Conservation (phyloP, 2,888 invertebrate genomes). For the Asteroscopus sphinx region DNA sequence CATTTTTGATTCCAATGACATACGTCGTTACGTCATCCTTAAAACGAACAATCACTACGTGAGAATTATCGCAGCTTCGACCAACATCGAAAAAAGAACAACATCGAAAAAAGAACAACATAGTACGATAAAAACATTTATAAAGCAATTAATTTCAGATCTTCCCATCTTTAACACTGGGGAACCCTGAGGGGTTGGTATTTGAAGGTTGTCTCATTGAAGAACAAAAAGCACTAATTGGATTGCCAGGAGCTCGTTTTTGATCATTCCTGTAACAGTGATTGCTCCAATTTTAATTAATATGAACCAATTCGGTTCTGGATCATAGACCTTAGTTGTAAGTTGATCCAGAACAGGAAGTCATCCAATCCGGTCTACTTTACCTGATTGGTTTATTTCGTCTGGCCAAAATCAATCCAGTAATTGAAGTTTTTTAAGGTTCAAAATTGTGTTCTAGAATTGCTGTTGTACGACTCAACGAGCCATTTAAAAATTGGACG, state of each 20-base stretch:
- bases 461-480: no score
- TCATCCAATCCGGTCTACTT: no score
- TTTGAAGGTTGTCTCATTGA: no score
- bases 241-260: neutral
- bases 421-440: no score
- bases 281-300: conserved; percentile 14
- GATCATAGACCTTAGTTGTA: neutral
- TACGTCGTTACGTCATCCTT: conserved; percentile 36
- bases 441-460: no score
- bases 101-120: conserved; percentile 19
- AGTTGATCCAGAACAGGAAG: no score
- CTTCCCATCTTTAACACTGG: no score
- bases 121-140: conserved; percentile 16
- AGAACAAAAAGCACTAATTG: no score
- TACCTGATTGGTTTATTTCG: no score
- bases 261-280: conserved; percentile 2
- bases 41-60: conserved; percentile 12
- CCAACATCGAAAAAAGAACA: conserved; percentile 13
- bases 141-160: conserved; percentile 2
- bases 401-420: no score
- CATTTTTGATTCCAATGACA: conserved; percentile 27
- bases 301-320: conserved; percentile 10
- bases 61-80: conserved; percentile 15
- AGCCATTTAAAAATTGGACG: no score
- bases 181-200: no score